phyloP scores from a whole-genome alignment of 2,113 vertebrate genomes.

The Anthoscopus minutus region DNA sequence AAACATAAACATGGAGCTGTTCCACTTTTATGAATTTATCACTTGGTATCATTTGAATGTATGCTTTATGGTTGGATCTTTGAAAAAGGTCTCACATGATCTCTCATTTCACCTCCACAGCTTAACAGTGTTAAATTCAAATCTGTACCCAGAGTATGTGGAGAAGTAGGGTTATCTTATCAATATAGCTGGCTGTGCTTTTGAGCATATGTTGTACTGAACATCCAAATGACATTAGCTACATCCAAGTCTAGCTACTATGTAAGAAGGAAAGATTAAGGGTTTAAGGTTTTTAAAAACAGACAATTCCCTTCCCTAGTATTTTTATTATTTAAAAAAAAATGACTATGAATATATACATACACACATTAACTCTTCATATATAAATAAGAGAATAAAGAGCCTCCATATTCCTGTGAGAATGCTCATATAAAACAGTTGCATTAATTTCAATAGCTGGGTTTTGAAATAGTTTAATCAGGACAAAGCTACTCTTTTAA shows the following conservation, averaged over 20 bases:
- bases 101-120: slow-evolving; percentile 21
- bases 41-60: slow-evolving; percentile 11
- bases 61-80: slow-evolving; percentile 5
- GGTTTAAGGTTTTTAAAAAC: slow-evolving; percentile 13
- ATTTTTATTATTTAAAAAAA: neutral
- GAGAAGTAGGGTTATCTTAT: slow-evolving; percentile 26
- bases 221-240: slow-evolving; percentile 34
- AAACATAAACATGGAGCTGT: slow-evolving; percentile 32
- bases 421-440: neutral
- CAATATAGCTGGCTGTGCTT: slow-evolving; percentile 18
- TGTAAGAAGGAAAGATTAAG: neutral
- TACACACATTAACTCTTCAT: neutral
- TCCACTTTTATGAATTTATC: slow-evolving; percentile 43
- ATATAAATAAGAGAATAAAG: neutral
- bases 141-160: neutral
- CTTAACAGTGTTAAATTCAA: slow-evolving; percentile 28
- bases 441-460: neutral
- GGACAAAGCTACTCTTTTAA: neutral
- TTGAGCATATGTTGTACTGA: slow-evolving; percentile 16
- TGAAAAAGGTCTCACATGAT: slow-evolving; percentile 1
- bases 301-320: neutral
- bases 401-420: neutral
- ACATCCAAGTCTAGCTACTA: neutral
- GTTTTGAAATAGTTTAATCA: neutral
- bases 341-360: neutral